Evolutionary conservation across 1,140 invertebrate species (phyloP).

Genomic region (Macrosteles quadrilineatus): DNA sequence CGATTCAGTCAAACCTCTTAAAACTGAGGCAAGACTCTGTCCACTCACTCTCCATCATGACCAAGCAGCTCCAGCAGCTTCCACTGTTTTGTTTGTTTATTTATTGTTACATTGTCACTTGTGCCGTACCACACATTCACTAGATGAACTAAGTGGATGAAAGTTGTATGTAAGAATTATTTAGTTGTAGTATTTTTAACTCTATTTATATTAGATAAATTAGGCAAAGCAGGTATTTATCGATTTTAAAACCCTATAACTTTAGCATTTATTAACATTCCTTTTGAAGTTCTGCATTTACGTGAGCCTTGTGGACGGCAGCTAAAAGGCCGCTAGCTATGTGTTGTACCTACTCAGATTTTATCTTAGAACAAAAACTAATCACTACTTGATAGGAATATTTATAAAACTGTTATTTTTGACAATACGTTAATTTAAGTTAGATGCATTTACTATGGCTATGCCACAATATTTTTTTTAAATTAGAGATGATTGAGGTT

Average conservation of each 20-base stretch:
- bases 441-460: neutral
- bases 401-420: neutral
- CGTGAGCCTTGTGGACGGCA: neutral
- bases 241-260: neutral
- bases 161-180: slow-evolving; percentile 1
- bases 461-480: neutral
- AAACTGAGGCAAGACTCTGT: too few relatives aligned
- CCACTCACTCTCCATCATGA: too few relatives aligned
- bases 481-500: neutral
- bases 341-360: neutral
- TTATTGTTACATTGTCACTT: neutral
- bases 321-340: neutral
- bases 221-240: neutral
- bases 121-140: slow-evolving; percentile 12
- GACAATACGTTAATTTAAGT: neutral
- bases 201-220: neutral
- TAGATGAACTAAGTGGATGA: slow-evolving; percentile 17
- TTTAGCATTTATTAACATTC: slow-evolving; percentile 15
- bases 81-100: neutral
- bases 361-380: neutral
- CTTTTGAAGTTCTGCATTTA: neutral
- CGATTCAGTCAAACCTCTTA: neutral
- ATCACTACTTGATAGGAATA: neutral
- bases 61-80: neutral
- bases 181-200: slow-evolving; percentile 14